Percentiles rank a stretch among this genome's conserved stretches.
phyloP scores from a whole-genome alignment of 2,888 invertebrate species.

The Sacculina carcini region DNA sequence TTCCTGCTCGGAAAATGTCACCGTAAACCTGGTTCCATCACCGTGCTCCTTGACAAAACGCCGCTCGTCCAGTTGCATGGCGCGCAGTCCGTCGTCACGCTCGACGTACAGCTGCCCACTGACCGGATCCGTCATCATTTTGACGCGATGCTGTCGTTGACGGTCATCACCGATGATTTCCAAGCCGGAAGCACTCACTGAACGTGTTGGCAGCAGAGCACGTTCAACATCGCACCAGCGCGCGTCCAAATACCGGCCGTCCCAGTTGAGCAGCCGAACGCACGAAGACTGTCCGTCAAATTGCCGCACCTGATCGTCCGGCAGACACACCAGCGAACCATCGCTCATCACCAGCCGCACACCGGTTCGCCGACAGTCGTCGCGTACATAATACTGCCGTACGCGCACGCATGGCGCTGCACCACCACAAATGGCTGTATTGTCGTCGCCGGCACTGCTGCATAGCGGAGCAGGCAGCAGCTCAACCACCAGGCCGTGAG shows the following conservation, averaged over 20 bases:
- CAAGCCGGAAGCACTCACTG: too few relatives aligned
- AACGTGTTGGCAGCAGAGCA: too few relatives aligned
- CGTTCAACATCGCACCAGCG: too few relatives aligned
- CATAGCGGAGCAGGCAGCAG: background rate
- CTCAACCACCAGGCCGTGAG: constrained; percentile 1
- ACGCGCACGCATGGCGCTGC: background rate
- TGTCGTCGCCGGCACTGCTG: too few relatives aligned
- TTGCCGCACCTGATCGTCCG: background rate
- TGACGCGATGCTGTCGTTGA: too few relatives aligned
- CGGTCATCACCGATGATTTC: too few relatives aligned
- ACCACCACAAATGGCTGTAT: too few relatives aligned
- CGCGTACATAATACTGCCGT: background rate
- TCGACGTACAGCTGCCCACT: background rate
- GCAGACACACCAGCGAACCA: background rate
- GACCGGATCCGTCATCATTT: background rate
- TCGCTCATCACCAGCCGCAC: background rate
- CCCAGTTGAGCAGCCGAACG: too few relatives aligned
- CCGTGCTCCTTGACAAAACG: background rate
- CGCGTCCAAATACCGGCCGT: too few relatives aligned
- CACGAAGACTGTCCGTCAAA: too few relatives aligned
- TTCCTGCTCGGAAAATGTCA: background rate
- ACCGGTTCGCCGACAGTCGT: background rate
- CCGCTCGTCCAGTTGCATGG: background rate
- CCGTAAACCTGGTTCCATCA: background rate
- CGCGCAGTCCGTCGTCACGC: background rate